phyloP scores from a whole-genome alignment of 2,113 vertebrate genomes.

The Mungos mungo region DNA sequence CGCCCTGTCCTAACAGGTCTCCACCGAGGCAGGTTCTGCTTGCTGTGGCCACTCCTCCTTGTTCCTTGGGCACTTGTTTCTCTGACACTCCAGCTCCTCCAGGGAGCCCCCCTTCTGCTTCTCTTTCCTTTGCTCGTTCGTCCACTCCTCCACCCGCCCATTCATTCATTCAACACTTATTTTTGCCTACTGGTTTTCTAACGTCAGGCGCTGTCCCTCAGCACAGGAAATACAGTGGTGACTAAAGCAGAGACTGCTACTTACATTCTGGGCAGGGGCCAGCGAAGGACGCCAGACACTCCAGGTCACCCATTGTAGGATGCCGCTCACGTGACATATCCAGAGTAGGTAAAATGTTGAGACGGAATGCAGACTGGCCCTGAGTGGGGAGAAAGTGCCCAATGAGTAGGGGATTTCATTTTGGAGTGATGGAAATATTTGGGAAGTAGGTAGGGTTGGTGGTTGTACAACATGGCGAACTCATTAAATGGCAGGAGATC shows the following conservation, averaged over 20 bases:
- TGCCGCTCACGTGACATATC: not conserved
- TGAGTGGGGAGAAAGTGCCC: not conserved
- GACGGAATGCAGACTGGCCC: not conserved
- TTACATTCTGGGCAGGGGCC: not conserved
- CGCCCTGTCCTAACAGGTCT: accelerated
- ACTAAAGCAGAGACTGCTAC: not conserved
- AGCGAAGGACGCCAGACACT: not conserved
- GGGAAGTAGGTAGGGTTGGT: not conserved
- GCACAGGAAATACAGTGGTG: not conserved
- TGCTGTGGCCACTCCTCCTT: not conserved
- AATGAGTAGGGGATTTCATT: not conserved
- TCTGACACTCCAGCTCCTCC: not conserved
- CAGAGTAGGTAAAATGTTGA: not conserved
- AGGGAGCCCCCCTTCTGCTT: too few species aligned
- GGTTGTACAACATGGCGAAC: not conserved
- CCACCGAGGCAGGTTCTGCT: accelerated
- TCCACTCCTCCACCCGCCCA: accelerated
- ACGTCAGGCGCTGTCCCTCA: not conserved
- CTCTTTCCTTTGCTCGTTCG: not conserved
- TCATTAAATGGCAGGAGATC: accelerated
- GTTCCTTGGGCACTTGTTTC: not conserved
- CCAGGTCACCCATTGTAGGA: not conserved
- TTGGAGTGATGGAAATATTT: not conserved
- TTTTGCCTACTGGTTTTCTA: not conserved
- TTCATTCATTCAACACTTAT: not conserved